Base-by-base conservation (phyloP, 2,797 vertebrate species). In the Melanotaenia pygmaea region DNA sequence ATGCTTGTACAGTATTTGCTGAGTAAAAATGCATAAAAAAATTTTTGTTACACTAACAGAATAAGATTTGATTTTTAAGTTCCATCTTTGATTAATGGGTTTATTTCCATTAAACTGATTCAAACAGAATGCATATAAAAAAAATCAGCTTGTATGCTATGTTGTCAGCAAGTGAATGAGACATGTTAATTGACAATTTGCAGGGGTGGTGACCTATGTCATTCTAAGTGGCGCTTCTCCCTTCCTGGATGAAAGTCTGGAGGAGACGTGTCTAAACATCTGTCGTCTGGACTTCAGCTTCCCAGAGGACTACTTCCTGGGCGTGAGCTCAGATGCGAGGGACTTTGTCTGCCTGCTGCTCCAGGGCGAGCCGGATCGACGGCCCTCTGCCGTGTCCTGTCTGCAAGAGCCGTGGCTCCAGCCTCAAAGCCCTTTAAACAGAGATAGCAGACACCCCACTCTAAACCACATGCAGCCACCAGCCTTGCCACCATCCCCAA, bases 181-280 rank as follows among this genome's bases (percentile, higher is more conserved):
- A 22, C 43, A 1, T 56, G 32, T 34, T 72, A 20, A 18, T 22
- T 64, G 40, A 35, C 75, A 20, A 53, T 80, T 79, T 65, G 28
- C 86, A 93, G 93, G 93, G 64, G 97, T 98, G 93, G 94, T 98
- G 90, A 94, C 97, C 0, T 98, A 98, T 0, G 96, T 98, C 69
- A 90, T 98, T 79, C 96, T 98, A 64, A 98, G 97, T 18, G 97
- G 97, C 1, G 97, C 97, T 70, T 98, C 97, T 86, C 97, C 97
- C 89, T 98, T 98, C 94, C 94, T 98, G 92, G 97, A 98, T 43
- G 97, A 98, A 94, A 98, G 97, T 10, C 91, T 96, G 91, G 97
- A 98, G 88, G 97, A 98, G 95, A 98, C 97, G 53, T 98, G 97
- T 93, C 93, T 98, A 87, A 98, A 98, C 93, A 97, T 98, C 95